Conservation (phyloP, 2,113 vertebrate genomes). For the Echinops telfairi region DNA sequence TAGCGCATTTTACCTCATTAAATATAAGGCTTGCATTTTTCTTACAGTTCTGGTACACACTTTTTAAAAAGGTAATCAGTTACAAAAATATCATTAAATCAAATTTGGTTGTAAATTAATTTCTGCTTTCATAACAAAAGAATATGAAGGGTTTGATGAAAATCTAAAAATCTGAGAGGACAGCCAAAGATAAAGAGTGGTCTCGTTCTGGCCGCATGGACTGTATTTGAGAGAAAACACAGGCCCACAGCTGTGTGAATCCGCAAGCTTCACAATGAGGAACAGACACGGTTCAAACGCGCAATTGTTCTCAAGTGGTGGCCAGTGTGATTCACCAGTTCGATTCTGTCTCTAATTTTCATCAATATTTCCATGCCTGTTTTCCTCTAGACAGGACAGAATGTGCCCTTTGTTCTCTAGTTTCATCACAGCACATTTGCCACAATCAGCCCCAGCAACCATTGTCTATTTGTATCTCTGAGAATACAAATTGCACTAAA, state of each 20-base stretch:
- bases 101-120: neutral
- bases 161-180: slow-evolving; percentile 6
- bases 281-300: neutral
- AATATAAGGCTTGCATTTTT: neutral
- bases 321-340: slow-evolving; percentile 39
- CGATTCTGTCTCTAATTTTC: slow-evolving; percentile 46
- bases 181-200: slow-evolving; percentile 12
- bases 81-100: slow-evolving; percentile 18
- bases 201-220: neutral
- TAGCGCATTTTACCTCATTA: neutral
- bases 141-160: slow-evolving; percentile 39
- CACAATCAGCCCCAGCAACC: slow-evolving; percentile 6
- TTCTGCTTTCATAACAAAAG: slow-evolving; percentile 18
- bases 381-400: slow-evolving; percentile 26
- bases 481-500: slow-evolving; percentile 7
- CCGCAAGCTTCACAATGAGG: slow-evolving; percentile 20
- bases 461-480: slow-evolving; percentile 11
- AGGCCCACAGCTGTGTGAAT: slow-evolving; percentile 20
- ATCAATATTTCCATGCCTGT: slow-evolving; percentile 12
- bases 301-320: neutral
- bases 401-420: neutral
- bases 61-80: neutral
- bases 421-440: slow-evolving; percentile 16
- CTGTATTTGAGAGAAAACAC: neutral
- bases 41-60: neutral